A percentile compares a stretch with the other conserved stretches of the same genome.
phyloP scores from a whole-genome alignment of 2,113 vertebrate species.

The Actenoides hombroni region DNA sequence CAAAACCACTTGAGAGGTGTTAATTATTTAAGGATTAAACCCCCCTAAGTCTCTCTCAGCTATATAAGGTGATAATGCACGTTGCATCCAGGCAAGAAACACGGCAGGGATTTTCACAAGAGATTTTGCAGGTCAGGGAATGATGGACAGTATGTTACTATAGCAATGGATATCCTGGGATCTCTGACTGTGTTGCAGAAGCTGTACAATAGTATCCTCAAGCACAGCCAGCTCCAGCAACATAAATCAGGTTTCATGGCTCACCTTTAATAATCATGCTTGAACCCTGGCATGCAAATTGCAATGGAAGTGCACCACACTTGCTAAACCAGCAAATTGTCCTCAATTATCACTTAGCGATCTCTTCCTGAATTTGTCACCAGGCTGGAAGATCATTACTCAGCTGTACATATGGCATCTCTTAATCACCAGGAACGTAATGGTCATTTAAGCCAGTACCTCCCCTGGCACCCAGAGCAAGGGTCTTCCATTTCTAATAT shows the following conservation, averaged over 20 bases:
- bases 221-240: background rate
- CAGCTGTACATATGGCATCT: slow-evolving; percentile 10
- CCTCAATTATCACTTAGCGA: slow-evolving; percentile 25
- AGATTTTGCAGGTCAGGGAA: slow-evolving; percentile 47
- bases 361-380: slow-evolving; percentile 42
- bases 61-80: slow-evolving; percentile 47
- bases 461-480: slow-evolving; percentile 10
- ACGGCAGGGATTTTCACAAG: slow-evolving; percentile 37
- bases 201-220: background rate
- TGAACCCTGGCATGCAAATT: slow-evolving; percentile 34
- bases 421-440: slow-evolving; percentile 30
- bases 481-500: slow-evolving; percentile 6
- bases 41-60: slow-evolving; percentile 30
- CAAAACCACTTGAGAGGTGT: slow-evolving; percentile 47
- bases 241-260: slow-evolving; percentile 31
- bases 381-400: background rate
- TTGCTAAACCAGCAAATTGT: slow-evolving; percentile 50
- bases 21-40: slow-evolving; percentile 59
- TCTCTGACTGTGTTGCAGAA: slow-evolving; percentile 5
- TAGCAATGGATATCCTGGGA: slow-evolving; percentile 63
- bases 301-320: background rate
- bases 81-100: slow-evolving; percentile 4
- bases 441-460: slow-evolving; percentile 51
- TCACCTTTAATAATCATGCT: slow-evolving; percentile 20
- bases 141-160: slow-evolving; percentile 68